Conservation (phyloP, 2,888 invertebrate species). For the Sisyra nigra region DNA sequence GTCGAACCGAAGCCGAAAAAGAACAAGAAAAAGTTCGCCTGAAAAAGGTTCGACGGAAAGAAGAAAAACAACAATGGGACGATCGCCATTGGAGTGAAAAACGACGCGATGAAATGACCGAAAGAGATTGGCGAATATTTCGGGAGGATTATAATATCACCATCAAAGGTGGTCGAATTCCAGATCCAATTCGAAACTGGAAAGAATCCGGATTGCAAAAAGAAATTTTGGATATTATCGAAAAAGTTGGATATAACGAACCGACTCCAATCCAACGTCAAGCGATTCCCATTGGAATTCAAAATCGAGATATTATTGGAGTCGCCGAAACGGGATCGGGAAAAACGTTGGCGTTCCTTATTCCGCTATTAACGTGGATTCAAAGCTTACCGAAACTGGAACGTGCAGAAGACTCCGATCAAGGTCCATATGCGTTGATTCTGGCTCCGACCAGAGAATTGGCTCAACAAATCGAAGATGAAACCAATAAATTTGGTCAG, state of each 20-base stretch:
- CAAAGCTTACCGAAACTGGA: slow-evolving; percentile 93
- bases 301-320: slow-evolving; percentile 94
- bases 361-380: slow-evolving; percentile 95
- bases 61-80: slow-evolving; percentile 98
- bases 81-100: slow-evolving; percentile 99
- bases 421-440: slow-evolving; percentile 97
- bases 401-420: slow-evolving; percentile 75
- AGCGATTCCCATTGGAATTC: slow-evolving; percentile 95
- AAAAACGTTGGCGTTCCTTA: slow-evolving; percentile 95
- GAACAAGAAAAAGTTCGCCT: slow-evolving; percentile 87
- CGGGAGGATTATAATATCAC: slow-evolving; percentile 98
- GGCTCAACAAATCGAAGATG: slow-evolving; percentile 98
- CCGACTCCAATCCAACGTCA: slow-evolving; percentile 98
- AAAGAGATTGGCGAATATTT: slow-evolving; percentile 99
- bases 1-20: slow-evolving; percentile 91
- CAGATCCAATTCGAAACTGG: slow-evolving; percentile 92
- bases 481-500: slow-evolving; percentile 92
- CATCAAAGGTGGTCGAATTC: slow-evolving; percentile 93
- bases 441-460: slow-evolving; percentile 98
- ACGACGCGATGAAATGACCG: slow-evolving; percentile 86
- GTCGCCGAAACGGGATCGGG: slow-evolving; percentile 99
- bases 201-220: slow-evolving; percentile 80
- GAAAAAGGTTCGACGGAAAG: slow-evolving; percentile 84
- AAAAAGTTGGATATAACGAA: slow-evolving; percentile 90
- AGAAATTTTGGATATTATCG: slow-evolving; percentile 87